Base-by-base conservation (phyloP, 2,888 invertebrate genomes). In the Meteorus colon region DNA sequence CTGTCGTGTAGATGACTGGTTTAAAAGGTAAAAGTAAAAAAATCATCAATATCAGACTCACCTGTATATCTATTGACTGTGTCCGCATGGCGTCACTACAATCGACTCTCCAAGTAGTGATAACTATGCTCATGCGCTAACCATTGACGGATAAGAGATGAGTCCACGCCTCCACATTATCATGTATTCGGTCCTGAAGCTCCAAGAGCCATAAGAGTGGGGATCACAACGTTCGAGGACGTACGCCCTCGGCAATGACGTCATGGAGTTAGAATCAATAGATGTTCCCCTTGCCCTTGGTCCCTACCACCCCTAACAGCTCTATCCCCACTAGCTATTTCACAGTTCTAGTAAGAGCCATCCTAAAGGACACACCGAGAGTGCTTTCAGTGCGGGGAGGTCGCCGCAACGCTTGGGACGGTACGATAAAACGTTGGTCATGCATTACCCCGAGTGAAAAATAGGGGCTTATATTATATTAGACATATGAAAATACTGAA, bases 371-470 rank as follows among this genome's bases (percentile, higher is more conserved):
- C 81, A 81, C 81, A 78, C 80, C 75, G 79, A 79, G 34, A 65
- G 82, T 81, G 83, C 82, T 82, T 83, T 87, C 87, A 88, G 88
- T 88, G 86, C 89, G 86, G 87, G 87, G 86, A 86, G 85, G 88
- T 86, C 86, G 85, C 86, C 85, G 85, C 86, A 84, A 88, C 84
- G 88, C 84, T 84, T 84, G 84, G 83, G 82, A 87, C 87, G 84
- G 82, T 81, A 81, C 82, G 81, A 81, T 12, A 12, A 76, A 77
- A 81, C 85, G 84, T 83, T 86, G 83, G 83, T 6, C 2, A 55
- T 84, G 83, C 82, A 82, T 82, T 79, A 79, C 81, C 82, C 82
- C 82, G 83, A 82, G 79, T 77, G 83, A 82, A 81, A 81, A 80
- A 80, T 80, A 77, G 41, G 41, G 60, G 27, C 29, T 55, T 63